Evolutionary conservation across 2,113 vertebrate species (phyloP), one percentile per base, ranked within the genome.

Genomic region (Pollachius pollachius): DNA sequence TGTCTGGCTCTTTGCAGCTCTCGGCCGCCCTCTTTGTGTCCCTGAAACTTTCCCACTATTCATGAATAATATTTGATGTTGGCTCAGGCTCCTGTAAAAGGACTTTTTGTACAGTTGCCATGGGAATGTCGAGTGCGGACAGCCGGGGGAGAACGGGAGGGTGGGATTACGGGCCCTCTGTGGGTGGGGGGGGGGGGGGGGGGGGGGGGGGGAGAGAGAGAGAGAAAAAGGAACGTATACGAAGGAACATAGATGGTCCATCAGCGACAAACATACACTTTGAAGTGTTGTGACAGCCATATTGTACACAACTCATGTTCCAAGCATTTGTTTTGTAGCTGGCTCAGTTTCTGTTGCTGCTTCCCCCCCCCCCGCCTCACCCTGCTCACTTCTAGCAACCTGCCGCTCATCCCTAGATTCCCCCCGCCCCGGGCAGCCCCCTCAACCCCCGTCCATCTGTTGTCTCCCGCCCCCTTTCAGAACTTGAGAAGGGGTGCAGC

Each of bases 401-500:
- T 87, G 83, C 82, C 73, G 71, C 76, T 70, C 65, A 21, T 73
- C 84, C 73, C 74, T 67, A 60, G 30, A 71, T 54, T 64, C 64
- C 18, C 62, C 56, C 71, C 30, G 25, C 65, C 63, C 58, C 83
- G 70, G 4, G 30, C 30, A 34, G 30, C 30, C 30, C 30, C 30
- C 30, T 34, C 8, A 69, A 73, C 63, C 62, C 80, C 80, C 65
- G 85, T 89, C 89, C 89, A 89, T 92, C 89, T 91, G 88, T 89
- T 87, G 86, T 87, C 76, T 76, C 84, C 83, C 82, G 82, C 85
- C 85, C 84, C 64, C 82, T 83, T 72, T 81, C 80, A 85, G 88
- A 89, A 89, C 88, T 83, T 87, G 87, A 89, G 89, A 88, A 84
- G 88, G 87, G 84, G 81, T 89, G 88, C 89, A 88, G 87, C 89